Evolutionary conservation across 2,113 vertebrate genomes (phyloP), one percentile per base, ranked within the genome.

Genomic region (Mesoclemmys tuberculata): DNA sequence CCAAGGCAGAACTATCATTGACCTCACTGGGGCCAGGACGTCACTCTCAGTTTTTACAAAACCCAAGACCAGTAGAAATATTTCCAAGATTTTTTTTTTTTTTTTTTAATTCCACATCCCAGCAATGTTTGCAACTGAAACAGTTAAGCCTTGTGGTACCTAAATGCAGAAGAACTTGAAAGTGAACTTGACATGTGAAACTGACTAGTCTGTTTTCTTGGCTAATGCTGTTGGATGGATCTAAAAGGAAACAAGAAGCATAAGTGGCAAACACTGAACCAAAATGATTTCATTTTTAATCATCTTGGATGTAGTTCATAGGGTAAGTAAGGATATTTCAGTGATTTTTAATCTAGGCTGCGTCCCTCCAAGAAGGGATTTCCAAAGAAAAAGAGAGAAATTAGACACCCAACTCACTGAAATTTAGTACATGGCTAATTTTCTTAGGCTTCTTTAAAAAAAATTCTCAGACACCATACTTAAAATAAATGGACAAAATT

Each of bases 391-490:
- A 1, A 0, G 35, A 14, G 51, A 61, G 85, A 26, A 48, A 0
- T 0, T 29, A 84, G 31, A 13, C 51, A 3, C 49, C 0, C 19
- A 78, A 58, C 54, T 82, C 10, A 49, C 11, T 1, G 10, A 21
- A 2, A 4, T 12, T 4, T 44, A 79, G 46, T 0, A 0, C 46
- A 35, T 82, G 54, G 35, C 12, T 11, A 14, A 3, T 52, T 49
- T 58, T 35, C 46, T 83, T 8, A 29, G 35, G 14, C 2, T 16
- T n/a, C 35, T 71, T 71, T 52, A 52, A 11, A 22, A 68, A 48
- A 12, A 87, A 90, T 51, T 6, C 51, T 24, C 87, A 94, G 86
- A 49, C 87, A 19, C 1, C 0, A 10, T 1, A 24, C 41, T 94
- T 78, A 27, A 93, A 95, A 91, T 0, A 61, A 82, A 41, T 0